phyloP scores from a whole-genome alignment of 2,888 invertebrate genomes.

The Spisula subtruncata region DNA sequence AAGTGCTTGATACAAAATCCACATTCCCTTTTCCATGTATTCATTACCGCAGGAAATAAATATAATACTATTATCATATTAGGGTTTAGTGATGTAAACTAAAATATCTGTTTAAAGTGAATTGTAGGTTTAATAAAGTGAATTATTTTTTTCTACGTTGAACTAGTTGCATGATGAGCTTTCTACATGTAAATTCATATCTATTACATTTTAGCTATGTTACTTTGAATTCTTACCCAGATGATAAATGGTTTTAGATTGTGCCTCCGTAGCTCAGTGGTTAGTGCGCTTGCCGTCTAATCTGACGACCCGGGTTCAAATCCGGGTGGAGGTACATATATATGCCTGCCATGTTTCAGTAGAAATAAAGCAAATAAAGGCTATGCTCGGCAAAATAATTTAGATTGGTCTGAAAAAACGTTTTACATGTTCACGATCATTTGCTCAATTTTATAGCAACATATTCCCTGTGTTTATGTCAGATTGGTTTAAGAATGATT shows the following conservation, averaged over 20 bases:
- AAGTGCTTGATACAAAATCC: not conserved
- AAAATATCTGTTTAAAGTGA: not conserved
- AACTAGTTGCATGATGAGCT: not conserved
- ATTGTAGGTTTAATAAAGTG: not conserved
- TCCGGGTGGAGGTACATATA: no score
- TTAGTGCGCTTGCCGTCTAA: no score
- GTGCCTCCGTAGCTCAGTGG: no score
- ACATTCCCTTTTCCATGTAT: not conserved
- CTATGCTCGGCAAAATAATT: no score
- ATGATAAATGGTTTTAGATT: not conserved
- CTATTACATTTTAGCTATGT: no score
- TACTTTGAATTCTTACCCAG: not conserved
- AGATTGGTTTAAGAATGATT: not conserved
- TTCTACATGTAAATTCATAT: not conserved
- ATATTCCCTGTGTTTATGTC: not conserved
- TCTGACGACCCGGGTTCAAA: no score
- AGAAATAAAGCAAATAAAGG: no score
- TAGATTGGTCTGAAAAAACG: not conserved
- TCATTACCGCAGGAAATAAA: not conserved
- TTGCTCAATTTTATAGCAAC: not conserved
- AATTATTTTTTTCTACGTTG: no score
- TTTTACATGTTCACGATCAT: not conserved
- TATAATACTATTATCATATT: not conserved
- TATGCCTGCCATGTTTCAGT: no score
- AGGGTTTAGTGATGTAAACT: not conserved